Conservation (phyloP, 2,113 vertebrate genomes). For the Malurus elegans region DNA sequence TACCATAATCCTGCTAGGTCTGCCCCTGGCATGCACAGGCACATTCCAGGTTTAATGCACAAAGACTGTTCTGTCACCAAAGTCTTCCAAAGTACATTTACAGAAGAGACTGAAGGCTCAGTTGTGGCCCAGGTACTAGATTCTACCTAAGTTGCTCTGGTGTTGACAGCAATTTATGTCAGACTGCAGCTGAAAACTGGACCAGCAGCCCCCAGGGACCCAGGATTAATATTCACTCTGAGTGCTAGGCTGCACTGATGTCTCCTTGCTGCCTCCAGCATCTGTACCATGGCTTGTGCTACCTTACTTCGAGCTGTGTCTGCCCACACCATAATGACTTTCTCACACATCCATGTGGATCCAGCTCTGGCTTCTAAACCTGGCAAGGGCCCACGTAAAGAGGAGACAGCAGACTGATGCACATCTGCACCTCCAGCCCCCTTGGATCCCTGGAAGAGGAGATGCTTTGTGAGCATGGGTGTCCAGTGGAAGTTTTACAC, state of each 20-base stretch:
- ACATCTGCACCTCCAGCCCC: neutral
- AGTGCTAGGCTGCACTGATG: neutral
- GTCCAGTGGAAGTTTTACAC: neutral
- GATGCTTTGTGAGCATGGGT: neutral
- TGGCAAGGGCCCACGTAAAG: neutral
- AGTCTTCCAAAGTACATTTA: constrained; percentile 9
- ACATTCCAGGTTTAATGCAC: constrained; percentile 29
- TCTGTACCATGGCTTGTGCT: neutral
- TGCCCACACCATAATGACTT: neutral
- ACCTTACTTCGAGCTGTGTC: neutral
- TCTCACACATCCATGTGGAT: neutral
- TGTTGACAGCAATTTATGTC: constrained; percentile 38
- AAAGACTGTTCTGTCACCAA: constrained; percentile 50
- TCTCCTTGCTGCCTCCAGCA: constrained; percentile 1
- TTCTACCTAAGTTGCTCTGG: constrained; percentile 9
- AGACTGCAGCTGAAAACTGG: constrained; percentile 9
- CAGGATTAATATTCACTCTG: neutral
- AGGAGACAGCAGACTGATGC: neutral
- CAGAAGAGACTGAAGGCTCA: constrained; percentile 38
- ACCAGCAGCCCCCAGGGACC: neutral
- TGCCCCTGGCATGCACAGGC: constrained; percentile 29
- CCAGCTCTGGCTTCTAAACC: neutral
- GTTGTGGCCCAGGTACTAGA: constrained; percentile 13
- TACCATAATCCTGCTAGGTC: constrained; percentile 50
- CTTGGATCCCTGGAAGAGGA: neutral